A percentile compares a stretch with the other conserved stretches of the same genome.
These are phyloP conservation scores for Psittacus erithacus DNA, from an alignment of 2,113 vertebrate genomes.

Conservation along the genomic window DNA sequence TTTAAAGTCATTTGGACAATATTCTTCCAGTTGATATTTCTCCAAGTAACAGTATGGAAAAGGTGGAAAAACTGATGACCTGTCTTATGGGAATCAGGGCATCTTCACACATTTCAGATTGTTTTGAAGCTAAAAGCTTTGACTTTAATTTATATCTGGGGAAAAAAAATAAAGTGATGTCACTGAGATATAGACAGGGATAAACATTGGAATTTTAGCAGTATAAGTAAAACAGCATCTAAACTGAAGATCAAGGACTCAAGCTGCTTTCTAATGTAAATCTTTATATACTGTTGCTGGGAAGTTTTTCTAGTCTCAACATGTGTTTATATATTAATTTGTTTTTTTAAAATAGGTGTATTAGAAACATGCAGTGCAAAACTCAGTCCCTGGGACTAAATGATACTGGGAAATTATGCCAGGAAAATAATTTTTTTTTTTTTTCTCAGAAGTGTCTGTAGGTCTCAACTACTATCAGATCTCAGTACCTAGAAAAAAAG, in stretches of 20 bases:
- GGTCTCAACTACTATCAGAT: neutral
- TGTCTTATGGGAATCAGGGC: neutral
- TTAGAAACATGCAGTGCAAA: neutral
- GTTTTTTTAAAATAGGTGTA: neutral
- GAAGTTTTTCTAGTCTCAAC: neutral
- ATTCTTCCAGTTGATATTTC: neutral
- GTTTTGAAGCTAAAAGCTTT: neutral
- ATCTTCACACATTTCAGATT: neutral
- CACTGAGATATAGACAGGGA: neutral
- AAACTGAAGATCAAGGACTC: neutral
- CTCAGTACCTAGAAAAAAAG: neutral
- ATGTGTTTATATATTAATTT: neutral
- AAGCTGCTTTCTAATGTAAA: neutral
- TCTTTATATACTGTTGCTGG: neutral
- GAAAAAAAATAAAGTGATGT: neutral
- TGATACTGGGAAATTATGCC: neutral
- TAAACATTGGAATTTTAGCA: neutral
- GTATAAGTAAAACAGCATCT: neutral
- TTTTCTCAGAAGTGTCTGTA: neutral
- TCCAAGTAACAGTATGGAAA: neutral
- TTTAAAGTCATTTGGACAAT: neutral
- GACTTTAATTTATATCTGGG: slow-evolving; percentile 10
- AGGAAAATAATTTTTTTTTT: neutral
- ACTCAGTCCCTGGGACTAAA: neutral
- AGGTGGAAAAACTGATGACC: neutral